Percentiles rank a stretch among this genome's conserved stretches.
These are phyloP conservation scores for Nyctibius bracteatus DNA, from an alignment of 2,113 vertebrate species.

Conservation along the genomic window DNA sequence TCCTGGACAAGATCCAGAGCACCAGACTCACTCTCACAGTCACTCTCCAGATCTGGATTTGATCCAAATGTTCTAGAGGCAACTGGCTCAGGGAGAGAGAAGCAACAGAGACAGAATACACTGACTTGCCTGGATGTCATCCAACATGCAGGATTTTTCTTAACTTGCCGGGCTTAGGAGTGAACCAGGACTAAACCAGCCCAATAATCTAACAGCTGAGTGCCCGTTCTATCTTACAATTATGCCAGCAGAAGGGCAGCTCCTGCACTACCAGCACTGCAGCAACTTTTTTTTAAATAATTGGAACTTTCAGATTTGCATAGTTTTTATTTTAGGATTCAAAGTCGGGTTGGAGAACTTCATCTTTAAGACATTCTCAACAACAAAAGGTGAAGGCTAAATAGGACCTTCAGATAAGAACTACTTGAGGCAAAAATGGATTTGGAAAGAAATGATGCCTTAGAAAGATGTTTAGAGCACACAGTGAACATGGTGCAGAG, in stretches of 20 bases:
- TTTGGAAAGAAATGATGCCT: not conserved
- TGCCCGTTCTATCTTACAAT: not conserved
- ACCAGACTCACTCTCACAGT: constrained; percentile 30
- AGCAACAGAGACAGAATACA: constrained; percentile 29
- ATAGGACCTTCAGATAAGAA: not conserved
- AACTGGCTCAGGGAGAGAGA: constrained; percentile 39
- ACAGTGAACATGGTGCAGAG: not conserved
- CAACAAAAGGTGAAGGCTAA: not conserved
- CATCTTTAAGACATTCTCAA: not conserved
- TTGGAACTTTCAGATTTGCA: not conserved
- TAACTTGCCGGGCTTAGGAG: not conserved
- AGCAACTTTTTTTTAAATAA: not conserved
- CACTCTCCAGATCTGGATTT: constrained; percentile 31
- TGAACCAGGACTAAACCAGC: not conserved
- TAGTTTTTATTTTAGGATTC: not conserved
- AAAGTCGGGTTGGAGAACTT: not conserved
- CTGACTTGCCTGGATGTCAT: constrained; percentile 27
- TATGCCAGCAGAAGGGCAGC: not conserved
- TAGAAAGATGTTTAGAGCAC: not conserved
- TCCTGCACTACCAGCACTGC: not conserved
- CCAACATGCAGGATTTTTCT: not conserved
- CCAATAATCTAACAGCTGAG: not conserved
- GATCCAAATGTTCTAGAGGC: constrained; percentile 57
- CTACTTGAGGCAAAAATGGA: not conserved
- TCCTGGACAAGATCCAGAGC: constrained; percentile 52